Evolutionary conservation across 1,140 invertebrate species (phyloP), one percentile per base, ranked within the genome.

Genomic region (Aphelinus atriplicis): DNA sequence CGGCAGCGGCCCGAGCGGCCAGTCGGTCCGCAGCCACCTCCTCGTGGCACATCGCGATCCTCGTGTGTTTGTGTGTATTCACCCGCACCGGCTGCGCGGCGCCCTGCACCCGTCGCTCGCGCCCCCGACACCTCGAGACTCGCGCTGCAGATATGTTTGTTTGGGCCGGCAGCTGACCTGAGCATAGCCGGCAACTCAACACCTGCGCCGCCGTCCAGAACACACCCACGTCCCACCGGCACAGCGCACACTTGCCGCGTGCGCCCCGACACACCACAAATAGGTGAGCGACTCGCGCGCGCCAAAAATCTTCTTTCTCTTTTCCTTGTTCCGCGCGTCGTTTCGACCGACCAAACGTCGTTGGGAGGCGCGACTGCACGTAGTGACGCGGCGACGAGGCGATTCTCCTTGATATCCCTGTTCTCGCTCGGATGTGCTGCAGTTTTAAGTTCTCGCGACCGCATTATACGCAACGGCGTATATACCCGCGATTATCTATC

Each of bases 121-220:
- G 26, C 26, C 26, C 26, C 26, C 26, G 26, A 26, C 26, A 26
- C 26, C 26, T 26, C 26, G 26, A 26, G 42, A 60, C 42, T 60
- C 1, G n/a, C 3, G 57, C 42, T n/a, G 46, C 53, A 26, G 67
- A 69, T 60, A 69, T 69, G 67, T 69, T 50, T 69, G 9, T 69
- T 69, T 58, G 56, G 67, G 26, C 56, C 56, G 67, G 47, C 58
- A 69, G 46, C 42, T 26, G 42, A 60, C 26, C 9, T 43, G 58
- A 26, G 58, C 26, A 26, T 26, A 26, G 26, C 26, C 26, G 26
- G 2, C 26, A 26, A 26, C 26, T 26, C 26, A 26, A 26, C 26
- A 26, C 26, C 26, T 3, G 3, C 42, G 42, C 58, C 58, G 58
- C 58, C 42, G 3, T 9, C 45, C 5, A 4, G 3, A 26, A 43